These are phyloP conservation scores for Chrysolina americana DNA, from an alignment of 2,888 invertebrate genomes.

Conservation along the genomic window DNA sequence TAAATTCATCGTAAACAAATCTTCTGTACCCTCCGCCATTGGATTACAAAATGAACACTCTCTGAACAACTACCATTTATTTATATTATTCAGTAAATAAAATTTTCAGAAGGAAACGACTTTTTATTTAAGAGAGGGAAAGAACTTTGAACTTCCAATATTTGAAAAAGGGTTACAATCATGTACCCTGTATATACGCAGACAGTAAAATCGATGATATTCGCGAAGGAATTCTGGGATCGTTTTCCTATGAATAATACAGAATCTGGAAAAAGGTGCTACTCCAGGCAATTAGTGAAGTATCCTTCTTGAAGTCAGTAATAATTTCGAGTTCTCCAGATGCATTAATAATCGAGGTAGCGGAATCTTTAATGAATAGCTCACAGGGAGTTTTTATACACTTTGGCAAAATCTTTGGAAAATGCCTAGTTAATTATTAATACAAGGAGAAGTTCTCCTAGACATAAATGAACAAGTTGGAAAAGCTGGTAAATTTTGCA, in stretches of 20 bases:
- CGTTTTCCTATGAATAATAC: conserved; percentile 17
- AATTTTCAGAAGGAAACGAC: too few relatives aligned
- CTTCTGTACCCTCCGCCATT: too few relatives aligned
- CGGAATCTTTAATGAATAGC: conserved; percentile 44
- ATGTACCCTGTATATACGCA: too few relatives aligned
- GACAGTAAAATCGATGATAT: conserved; percentile 3
- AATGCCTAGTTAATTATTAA: conserved; percentile 48
- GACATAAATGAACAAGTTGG: conserved; percentile 47
- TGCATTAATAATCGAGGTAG: conserved; percentile 42
- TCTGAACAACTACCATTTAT: too few relatives aligned
- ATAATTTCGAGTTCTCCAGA: conserved; percentile 34
- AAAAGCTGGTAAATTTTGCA: conserved; percentile 46
- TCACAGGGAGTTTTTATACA: conserved; percentile 39
- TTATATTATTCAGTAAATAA: too few relatives aligned
- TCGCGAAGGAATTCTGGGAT: conserved; percentile 1
- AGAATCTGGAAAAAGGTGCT: conserved; percentile 12
- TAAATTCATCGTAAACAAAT: too few relatives aligned
- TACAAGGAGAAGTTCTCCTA: conserved; percentile 43
- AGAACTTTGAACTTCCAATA: too few relatives aligned
- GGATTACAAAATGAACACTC: too few relatives aligned
- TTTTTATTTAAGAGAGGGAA: too few relatives aligned
- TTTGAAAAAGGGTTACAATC: too few relatives aligned
- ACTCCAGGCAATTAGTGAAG: conserved; percentile 12
- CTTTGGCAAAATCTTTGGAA: conserved; percentile 40
- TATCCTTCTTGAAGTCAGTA: conserved; percentile 18